These are phyloP conservation scores for Anadara kagoshimensis DNA, from an alignment of 1,140 invertebrate species.

Conservation along the genomic window DNA sequence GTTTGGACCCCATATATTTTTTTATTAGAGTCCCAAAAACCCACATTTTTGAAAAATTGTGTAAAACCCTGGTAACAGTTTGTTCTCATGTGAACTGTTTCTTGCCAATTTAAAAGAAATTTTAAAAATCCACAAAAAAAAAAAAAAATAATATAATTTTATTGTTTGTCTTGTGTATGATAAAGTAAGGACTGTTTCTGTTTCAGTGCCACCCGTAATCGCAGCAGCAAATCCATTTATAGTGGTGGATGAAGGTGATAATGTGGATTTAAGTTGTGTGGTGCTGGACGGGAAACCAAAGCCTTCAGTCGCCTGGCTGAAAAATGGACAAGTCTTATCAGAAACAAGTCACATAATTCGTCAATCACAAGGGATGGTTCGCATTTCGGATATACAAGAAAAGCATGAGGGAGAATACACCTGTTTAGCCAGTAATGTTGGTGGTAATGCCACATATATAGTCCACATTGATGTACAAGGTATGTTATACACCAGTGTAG, in stretches of 20 bases:
- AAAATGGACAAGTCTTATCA: constrained; percentile 60
- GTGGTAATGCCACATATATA: constrained; percentile 72
- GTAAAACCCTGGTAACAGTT: too few relatives aligned
- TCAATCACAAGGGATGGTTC: constrained; percentile 47
- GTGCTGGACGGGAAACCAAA: constrained; percentile 74
- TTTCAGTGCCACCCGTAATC: constrained; percentile 69
- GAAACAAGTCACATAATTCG: constrained; percentile 36
- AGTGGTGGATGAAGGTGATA: constrained; percentile 59
- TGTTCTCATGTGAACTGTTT: too few relatives aligned
- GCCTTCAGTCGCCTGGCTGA: constrained; percentile 73
- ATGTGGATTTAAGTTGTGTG: constrained; percentile 70
- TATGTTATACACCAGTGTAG: constrained; percentile 44
- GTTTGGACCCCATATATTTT: too few relatives aligned
- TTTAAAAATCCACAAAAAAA: neutral
- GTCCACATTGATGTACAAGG: constrained; percentile 73
- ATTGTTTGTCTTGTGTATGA: neutral
- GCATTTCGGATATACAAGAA: constrained; percentile 58
- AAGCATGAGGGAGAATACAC: constrained; percentile 73
- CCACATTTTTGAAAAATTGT: too few relatives aligned
- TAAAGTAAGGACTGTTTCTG: neutral
- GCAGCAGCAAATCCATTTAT: constrained; percentile 67
- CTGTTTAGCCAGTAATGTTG: constrained; percentile 74
- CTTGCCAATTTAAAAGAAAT: neutral
- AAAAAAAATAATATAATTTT: neutral
- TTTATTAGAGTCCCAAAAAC: too few relatives aligned